These are phyloP conservation scores for Dasysyrphus albostriatus DNA, from an alignment of 2,888 invertebrate species.

Conservation along the genomic window DNA sequence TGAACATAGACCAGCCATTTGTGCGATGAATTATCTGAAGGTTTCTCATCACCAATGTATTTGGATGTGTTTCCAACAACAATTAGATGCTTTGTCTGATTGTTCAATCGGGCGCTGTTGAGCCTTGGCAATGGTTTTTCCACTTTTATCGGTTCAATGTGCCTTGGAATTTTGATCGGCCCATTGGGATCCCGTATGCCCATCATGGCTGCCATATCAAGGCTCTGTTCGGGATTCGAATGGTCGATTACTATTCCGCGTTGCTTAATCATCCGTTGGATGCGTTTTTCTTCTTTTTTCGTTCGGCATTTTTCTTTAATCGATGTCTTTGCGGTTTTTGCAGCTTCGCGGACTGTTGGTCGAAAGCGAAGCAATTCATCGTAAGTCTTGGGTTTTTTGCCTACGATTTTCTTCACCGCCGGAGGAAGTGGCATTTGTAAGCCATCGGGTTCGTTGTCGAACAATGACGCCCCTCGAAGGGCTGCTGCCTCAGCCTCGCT, in stretches of 20 bases:
- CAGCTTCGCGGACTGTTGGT: constrained; percentile 84
- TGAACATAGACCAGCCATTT: constrained; percentile 96
- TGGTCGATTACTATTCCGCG: constrained; percentile 81
- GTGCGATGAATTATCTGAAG: constrained; percentile 89
- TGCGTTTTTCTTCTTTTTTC: constrained; percentile 79
- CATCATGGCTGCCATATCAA: constrained; percentile 18
- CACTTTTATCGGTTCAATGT: constrained; percentile 83
- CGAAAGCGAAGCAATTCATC: constrained; percentile 84
- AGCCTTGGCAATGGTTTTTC: constrained; percentile 83
- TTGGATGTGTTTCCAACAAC: constrained; percentile 91
- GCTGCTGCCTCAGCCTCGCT: constrained; percentile 81
- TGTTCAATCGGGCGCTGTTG: constrained; percentile 85
- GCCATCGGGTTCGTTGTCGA: constrained; percentile 78
- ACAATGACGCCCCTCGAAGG: constrained; percentile 79
- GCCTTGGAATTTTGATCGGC: constrained; percentile 79
- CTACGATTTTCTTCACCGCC: constrained; percentile 89
- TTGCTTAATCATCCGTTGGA: constrained; percentile 79
- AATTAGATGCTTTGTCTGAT: constrained; percentile 85
- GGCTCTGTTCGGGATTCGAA: constrained; percentile 72
- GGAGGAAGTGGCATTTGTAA: constrained; percentile 89
- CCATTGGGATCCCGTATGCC: constrained; percentile 35
- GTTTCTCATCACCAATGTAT: constrained; percentile 89
- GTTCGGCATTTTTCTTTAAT: constrained; percentile 80
- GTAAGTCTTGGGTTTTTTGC: constrained; percentile 85
- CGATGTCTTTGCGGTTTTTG: constrained; percentile 83